Percentiles rank a stretch among this genome's conserved stretches.
Conservation (phyloP, 2,888 invertebrate genomes). For the Drosophila anomalipes region DNA sequence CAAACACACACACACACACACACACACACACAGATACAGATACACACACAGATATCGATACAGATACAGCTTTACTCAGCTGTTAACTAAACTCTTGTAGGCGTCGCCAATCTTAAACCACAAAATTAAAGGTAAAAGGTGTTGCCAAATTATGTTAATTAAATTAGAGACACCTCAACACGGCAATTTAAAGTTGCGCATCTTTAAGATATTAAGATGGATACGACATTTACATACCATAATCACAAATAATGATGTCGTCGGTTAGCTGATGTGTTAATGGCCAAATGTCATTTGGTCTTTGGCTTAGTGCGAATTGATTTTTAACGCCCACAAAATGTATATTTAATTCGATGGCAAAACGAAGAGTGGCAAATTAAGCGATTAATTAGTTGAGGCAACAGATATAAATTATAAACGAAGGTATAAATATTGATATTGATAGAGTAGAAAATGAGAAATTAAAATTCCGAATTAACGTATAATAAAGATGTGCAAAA, state of each 20-base stretch:
- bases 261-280: constrained; percentile 55
- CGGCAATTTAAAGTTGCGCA: neutral
- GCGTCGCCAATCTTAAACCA: constrained; percentile 44
- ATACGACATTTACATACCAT: constrained; percentile 38
- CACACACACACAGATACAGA: constrained; percentile 1
- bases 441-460: neutral
- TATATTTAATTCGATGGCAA: constrained; percentile 21
- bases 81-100: constrained; percentile 35
- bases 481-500: neutral
- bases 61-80: constrained; percentile 28
- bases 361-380: constrained; percentile 1
- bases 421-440: neutral
- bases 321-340: constrained; percentile 58
- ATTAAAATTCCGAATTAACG: neutral
- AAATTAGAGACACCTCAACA: constrained; percentile 52
- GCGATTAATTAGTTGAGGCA: constrained; percentile 5
- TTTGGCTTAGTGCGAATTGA: constrained; percentile 59
- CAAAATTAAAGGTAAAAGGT: constrained; percentile 50
- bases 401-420: neutral
- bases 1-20: constrained; percentile 47
- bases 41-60: constrained; percentile 5
- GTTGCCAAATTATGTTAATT: constrained; percentile 81
- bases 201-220: constrained; percentile 16
- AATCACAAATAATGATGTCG: constrained; percentile 38
- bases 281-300: constrained; percentile 40